Conservation (phyloP, 2,888 invertebrate genomes). For the Pediacus dermestoides region DNA sequence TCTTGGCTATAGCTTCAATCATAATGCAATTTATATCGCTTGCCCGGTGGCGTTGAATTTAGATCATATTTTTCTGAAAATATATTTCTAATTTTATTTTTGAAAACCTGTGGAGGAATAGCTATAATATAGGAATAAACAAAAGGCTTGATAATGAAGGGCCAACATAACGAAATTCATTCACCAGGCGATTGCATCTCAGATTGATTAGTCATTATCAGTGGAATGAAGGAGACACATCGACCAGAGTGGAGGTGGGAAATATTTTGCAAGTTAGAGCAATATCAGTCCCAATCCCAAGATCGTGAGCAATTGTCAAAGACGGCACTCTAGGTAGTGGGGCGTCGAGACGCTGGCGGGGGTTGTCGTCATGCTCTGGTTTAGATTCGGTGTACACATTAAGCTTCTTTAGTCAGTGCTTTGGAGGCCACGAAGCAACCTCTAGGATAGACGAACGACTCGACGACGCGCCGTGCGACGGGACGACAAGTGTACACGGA, state of each 20-base stretch:
- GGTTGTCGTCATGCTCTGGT: constrained; percentile 44
- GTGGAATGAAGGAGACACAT: constrained; percentile 34
- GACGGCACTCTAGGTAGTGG: constrained; percentile 17
- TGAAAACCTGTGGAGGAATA: too few species aligned
- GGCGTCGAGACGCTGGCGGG: constrained; percentile 32
- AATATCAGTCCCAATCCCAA: constrained; percentile 13
- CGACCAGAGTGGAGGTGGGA: constrained; percentile 37
- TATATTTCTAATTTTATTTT: too few species aligned
- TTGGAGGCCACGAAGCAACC: constrained; percentile 50
- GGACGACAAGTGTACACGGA: constrained; percentile 43
- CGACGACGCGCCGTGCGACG: constrained; percentile 48
- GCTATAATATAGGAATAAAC: too few species aligned
- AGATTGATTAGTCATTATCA: constrained; percentile 42
- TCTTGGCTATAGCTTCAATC: too few species aligned
- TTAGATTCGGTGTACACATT: constrained; percentile 47
- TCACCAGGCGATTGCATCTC: constrained; percentile 4
- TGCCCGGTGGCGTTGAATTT: too few species aligned
- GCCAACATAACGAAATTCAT: too few species aligned
- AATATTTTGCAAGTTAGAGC: constrained; percentile 26
- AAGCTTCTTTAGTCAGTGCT: constrained; percentile 49
- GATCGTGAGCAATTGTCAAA: constrained; percentile 17
- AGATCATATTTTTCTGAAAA: too few species aligned
- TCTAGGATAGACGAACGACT: constrained; percentile 50
- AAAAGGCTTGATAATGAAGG: too few species aligned
- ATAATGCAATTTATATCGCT: too few species aligned